Evolutionary conservation across 2,888 invertebrate species (phyloP), one percentile per base, ranked within the genome.

Genomic region (Caenorhabditis sulstoni): DNA sequence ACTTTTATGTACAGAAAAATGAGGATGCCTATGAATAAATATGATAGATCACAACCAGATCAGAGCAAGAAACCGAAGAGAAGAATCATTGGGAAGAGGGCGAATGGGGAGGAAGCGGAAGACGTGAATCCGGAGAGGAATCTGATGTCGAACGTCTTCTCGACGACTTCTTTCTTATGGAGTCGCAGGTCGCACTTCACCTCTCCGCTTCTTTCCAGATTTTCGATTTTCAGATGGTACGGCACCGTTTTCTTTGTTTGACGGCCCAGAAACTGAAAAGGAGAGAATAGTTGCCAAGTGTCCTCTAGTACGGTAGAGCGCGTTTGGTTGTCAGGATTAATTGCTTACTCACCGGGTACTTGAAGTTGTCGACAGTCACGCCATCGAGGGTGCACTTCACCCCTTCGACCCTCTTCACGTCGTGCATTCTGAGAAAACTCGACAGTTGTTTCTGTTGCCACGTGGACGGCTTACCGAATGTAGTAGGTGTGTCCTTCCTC

Each of bases 401-500:
- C 35, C 55, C 66, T 58, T 78, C 78, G 14, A 78, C 52, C 29
- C 78, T 71, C 62, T 73, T 78, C 49, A 78, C 66, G 39, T 71
- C 67, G 47, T 62, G 55, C 52, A 78, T 53, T 78, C 78, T 78
- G 59, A 58, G 18, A 52, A 65, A 41, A 55, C 44, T n/a, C 9
- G 7, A 47, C 29, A 14, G 45, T 37, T 22, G 22, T 9, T 29
- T 29, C 29, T 29, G 3, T 29, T 7, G n/a, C n/a, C n/a, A n/a
- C n/a, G n/a, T n/a, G 18, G 22, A n/a, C 12, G 22, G n/a, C 41
- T 35, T 53, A 78, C 78, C 66, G 61, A 58, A 78, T 61, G 57
- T 78, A 78, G 52, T 78, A 78, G 16, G 78, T 78, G 29, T 71
- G 39, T n/a, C 78, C 78, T 41, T 73, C 67, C n/a, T 66, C 62